Base-by-base conservation (phyloP, 1,140 invertebrate genomes). In the Theocolax elegans region DNA sequence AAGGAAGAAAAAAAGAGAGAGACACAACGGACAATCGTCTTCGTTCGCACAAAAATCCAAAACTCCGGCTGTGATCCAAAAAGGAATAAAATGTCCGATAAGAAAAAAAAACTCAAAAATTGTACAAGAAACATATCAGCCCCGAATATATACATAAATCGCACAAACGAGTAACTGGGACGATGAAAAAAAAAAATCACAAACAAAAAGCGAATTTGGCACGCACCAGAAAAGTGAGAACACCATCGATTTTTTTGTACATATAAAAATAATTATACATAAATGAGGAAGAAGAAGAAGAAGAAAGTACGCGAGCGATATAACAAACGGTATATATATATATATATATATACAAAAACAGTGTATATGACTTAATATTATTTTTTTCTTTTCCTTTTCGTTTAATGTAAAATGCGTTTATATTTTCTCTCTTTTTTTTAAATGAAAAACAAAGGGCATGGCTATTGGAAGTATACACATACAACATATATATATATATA, bases 171-270 rank as follows among this genome's bases (percentile, higher is more conserved):
- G 8, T 31, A 35, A 64, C 3, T 19, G 8, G 17, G 0, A 13
- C 23, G 15, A 2, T 40, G 21, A 40, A 2, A 31, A 56, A 40
- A 19, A 31, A 7, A 19, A 15, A 25, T 29, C n/a, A 58, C 40
- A 38, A 48, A 12, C 53, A 67, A 23, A 44, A 53, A 67, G 40
- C n/a, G n/a, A n/a, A 56, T 44, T 35, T 49, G 54, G 27, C 53
- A 35, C 64, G 15, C 44, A 44, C 54, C 65, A 35, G 49, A 25
- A 48, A 21, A 48, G 29, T 46, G 31, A 31, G 31, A 67, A 40
- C 31, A 67, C 53, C 44, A 40, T 56, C 51, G 3, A 64, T 64
- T 58, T 48, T 64, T 66, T 67, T 72, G 62, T 65, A 71, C 13
- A 65, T 66, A 65, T 35, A 35, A n/a, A n/a, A 71, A 29, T 59